Percentiles rank a stretch among this genome's conserved stretches.
Evolutionary conservation across 2,888 invertebrate species (phyloP).

Genomic region (Ceriagrion tenellum): DNA sequence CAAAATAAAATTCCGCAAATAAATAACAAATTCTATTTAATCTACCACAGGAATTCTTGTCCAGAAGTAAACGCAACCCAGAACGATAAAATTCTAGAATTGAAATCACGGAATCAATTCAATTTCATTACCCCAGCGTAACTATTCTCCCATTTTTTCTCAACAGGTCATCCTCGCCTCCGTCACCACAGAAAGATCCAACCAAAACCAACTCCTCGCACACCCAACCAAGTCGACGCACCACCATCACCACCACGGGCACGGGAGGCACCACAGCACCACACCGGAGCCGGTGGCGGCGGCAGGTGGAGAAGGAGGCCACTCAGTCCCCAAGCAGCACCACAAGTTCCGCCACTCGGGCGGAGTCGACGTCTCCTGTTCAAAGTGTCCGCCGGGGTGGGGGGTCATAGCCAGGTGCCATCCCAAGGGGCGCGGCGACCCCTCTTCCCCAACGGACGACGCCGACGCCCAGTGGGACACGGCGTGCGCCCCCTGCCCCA

Average conservation of each 20-base stretch:
- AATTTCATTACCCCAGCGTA: no score
- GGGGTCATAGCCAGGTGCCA: constrained; percentile 75
- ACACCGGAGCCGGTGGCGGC: neutral
- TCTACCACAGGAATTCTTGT: no score
- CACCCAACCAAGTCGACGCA: neutral
- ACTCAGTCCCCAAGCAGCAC: neutral
- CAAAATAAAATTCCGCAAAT: no score
- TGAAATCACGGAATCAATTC: no score
- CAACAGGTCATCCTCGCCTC: neutral
- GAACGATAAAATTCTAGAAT: no score
- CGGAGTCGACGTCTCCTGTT: constrained; percentile 76
- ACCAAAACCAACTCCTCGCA: neutral
- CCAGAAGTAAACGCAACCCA: no score
- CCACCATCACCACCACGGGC: neutral
- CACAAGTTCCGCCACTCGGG: constrained; percentile 10
- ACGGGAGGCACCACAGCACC: neutral
- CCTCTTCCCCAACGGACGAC: neutral
- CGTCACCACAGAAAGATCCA: neutral
- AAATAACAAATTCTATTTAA: no score
- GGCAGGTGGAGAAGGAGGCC: neutral
- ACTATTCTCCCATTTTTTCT: neutral
- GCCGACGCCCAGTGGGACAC: constrained; percentile 74
- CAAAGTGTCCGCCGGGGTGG: constrained; percentile 77
- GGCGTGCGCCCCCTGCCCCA: constrained; percentile 76
- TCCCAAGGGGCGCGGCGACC: neutral